Evolutionary conservation across 2,888 invertebrate species (phyloP), one percentile per base, ranked within the genome.

Genomic region (Andrena haemorrhoa): DNA sequence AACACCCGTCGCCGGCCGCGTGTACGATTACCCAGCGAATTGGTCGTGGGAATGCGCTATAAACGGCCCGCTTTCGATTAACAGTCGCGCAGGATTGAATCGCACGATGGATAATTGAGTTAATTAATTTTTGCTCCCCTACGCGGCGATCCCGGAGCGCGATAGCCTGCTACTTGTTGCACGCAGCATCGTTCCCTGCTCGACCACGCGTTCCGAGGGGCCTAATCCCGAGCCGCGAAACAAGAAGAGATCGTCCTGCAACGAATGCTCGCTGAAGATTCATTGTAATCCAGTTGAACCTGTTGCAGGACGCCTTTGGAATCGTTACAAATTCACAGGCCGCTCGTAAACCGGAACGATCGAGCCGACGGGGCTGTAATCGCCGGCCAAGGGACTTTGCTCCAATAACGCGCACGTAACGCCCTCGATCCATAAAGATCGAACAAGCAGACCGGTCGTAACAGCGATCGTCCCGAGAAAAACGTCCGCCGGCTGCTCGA

Each of bases 261-360:
- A 47, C 31, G 2, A 2, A 23, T 8, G n/a, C 41, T 16, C 16
- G 16, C 10, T 23, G 16, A 26, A 3, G 2, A 5, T 6, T 23
- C 0, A 10, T 47, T 10, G 10, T 51, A 16, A 35, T 72, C 29
- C 12, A 4, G 53, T 12, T 33, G 29, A 51, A 66, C n/a, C 58
- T 26, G 58, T 35, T 47, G 10, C 10, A 2, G 53, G n/a, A 0
- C 10, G 56, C 33, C 7, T 31, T 74, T 10, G 31, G 16, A 41
- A 31, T 35, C 31, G n/a, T 56, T 31, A 8, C 41, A 20, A 58
- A 66, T 66, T 74, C 56, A n/a, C 64, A 6, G 7, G 5, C 1
- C 2, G 31, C 47, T 33, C n/a, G 47, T 58, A 33, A 66, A 66
- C 12, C 23, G 56, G 41, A 10, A 23, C n/a, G 41, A 66, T 74